Evolutionary conservation across 2,797 vertebrate species (phyloP).

Genomic region (Falco rusticolus): DNA sequence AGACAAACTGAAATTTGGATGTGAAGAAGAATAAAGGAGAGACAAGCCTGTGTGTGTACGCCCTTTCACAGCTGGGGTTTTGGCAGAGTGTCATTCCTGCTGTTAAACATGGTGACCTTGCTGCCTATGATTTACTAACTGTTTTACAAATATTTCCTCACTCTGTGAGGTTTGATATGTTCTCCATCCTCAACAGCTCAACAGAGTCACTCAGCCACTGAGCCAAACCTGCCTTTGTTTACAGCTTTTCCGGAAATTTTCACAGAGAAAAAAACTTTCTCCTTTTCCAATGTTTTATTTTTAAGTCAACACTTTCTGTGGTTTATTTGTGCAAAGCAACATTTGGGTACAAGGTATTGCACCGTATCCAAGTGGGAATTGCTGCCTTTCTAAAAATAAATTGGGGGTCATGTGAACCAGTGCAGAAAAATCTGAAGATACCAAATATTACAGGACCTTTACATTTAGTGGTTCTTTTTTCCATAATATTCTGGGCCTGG

Average conservation of each 20-base stretch:
- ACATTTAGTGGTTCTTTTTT: constrained; percentile 80
- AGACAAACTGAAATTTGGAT: neutral
- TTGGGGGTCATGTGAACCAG: constrained; percentile 81
- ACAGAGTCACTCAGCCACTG: constrained; percentile 58
- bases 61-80: constrained; percentile 91
- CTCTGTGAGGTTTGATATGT: constrained; percentile 82
- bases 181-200: constrained; percentile 81
- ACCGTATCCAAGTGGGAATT: constrained; percentile 82
- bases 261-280: constrained; percentile 81
- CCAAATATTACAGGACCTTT: constrained; percentile 83
- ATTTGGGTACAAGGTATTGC: constrained; percentile 90
- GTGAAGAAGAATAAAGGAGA: neutral
- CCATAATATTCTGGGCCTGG: constrained; percentile 80
- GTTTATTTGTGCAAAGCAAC: constrained; percentile 93
- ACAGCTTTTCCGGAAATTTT: constrained; percentile 89
- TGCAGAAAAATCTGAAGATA: constrained; percentile 76
- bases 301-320: constrained; percentile 89
- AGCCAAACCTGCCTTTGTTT: constrained; percentile 92
- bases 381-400: constrained; percentile 81
- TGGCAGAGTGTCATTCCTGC: constrained; percentile 81
- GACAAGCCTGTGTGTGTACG: constrained; percentile 69
- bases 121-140: constrained; percentile 86
- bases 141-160: constrained; percentile 87
- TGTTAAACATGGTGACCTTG: constrained; percentile 84
- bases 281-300: constrained; percentile 85